Base-by-base conservation (phyloP, 2,797 vertebrate species). In the Silurus lanzhouensis region DNA sequence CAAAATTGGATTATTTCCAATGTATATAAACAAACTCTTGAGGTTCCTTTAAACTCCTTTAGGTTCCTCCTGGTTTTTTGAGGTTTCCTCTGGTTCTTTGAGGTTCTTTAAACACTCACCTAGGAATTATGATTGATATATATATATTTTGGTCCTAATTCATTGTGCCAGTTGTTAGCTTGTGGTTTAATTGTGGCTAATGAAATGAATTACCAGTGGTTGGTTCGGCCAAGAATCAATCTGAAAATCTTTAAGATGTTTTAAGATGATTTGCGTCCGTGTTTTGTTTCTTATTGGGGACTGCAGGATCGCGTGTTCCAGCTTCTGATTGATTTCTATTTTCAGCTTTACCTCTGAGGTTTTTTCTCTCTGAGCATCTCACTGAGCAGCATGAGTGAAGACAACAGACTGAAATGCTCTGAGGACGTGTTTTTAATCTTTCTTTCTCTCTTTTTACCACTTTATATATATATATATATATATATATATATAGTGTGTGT, bases 381-480 rank as follows among this genome's bases (percentile, higher is more conserved):
- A 52, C 48, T 10, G 72, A 27, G 48, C 44, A 46, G 70, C 20
- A n/a, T 46, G 70, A 72, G 70, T 48, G 70, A 48, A 48, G 46
- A n/a, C n/a, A 72, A 6, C 70, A 48, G 70, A 52, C 22, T 19
- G 72, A 17, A 55, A 25, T 22, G 60, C 61, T 84, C 61, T 57
- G n/a, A 31, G 8, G 25, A 13, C 22, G 6, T 4, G 72, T 46
- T 57, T 78, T 38, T 13, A 2, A 27, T 57, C 48, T 1, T 48
- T 17, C 52, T 57, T 25, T 12, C 52, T 14, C 64, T 66, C 83
- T 68, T 61, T 22, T 52, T 67, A 10, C 70, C 46, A 84, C 85
- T 89, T 84, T 91, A 90, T 90, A 90, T 90, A 86, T 87, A 38
- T 38, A 38, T 38, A 38, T 91, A 90, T 90, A 90, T 90, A 86